These are phyloP conservation scores for Cerceris rybyensis DNA, from an alignment of 2,888 invertebrate species.

Conservation along the genomic window DNA sequence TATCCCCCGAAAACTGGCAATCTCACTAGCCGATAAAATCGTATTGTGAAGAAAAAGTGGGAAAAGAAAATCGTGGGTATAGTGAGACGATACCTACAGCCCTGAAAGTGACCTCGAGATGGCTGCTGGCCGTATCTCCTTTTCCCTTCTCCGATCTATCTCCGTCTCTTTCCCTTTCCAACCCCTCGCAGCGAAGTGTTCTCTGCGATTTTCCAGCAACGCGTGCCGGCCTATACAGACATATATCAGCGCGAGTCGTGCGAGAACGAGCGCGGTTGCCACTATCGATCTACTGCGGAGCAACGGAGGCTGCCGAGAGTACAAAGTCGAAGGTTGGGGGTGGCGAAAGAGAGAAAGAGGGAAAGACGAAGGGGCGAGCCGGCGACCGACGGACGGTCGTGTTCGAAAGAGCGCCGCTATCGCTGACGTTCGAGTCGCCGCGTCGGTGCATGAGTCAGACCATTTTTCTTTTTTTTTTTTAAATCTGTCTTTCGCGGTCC, in stretches of 20 bases:
- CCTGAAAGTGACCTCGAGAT: slow-evolving; percentile 63
- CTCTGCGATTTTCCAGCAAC: slow-evolving; percentile 66
- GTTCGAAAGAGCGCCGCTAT: slow-evolving; percentile 26
- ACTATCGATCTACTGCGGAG: slow-evolving; percentile 78
- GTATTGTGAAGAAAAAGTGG: neutral
- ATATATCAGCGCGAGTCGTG: slow-evolving; percentile 63
- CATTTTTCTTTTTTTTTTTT: slow-evolving; percentile 18
- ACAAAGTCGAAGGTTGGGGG: slow-evolving; percentile 58
- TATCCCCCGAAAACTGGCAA: neutral
- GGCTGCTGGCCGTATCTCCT: slow-evolving; percentile 29
- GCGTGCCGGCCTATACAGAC: slow-evolving; percentile 65
- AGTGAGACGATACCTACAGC: slow-evolving; percentile 36
- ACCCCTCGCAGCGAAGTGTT: slow-evolving; percentile 52
- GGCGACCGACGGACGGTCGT: slow-evolving; percentile 18
- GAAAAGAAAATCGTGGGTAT: slow-evolving; percentile 25
- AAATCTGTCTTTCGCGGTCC: slow-evolving; percentile 1
- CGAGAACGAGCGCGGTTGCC: slow-evolving; percentile 61
- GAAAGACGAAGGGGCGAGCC: slow-evolving; percentile 36
- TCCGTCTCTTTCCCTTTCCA: slow-evolving; percentile 54
- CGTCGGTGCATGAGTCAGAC: slow-evolving; percentile 7
- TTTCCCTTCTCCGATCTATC: slow-evolving; percentile 26
- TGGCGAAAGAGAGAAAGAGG: slow-evolving; percentile 47
- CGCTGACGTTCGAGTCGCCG: slow-evolving; percentile 12
- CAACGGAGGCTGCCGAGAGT: slow-evolving; percentile 64
- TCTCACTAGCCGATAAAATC: neutral